These are phyloP conservation scores for Xestia ashworthii DNA, from an alignment of 2,888 invertebrate genomes.

Conservation along the genomic window DNA sequence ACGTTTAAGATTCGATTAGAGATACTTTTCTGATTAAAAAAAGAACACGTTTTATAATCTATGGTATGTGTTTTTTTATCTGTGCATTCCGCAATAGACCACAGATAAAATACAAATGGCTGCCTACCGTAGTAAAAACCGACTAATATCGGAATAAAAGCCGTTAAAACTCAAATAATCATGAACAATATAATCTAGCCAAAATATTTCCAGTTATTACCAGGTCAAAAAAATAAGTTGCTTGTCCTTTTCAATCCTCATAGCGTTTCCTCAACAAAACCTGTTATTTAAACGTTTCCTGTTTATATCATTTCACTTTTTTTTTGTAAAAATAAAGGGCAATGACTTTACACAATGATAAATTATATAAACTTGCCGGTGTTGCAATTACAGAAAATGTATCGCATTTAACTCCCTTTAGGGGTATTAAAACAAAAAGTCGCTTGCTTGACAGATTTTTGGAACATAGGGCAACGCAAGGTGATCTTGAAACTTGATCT, in stretches of 20 bases:
- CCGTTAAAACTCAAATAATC: not conserved
- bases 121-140: not conserved
- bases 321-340: conserved; percentile 44
- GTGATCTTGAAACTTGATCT: not conserved
- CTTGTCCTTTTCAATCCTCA: conserved; percentile 54
- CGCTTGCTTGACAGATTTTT: not conserved
- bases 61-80: conserved; percentile 16
- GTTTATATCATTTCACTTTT: conserved; percentile 52
- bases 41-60: conserved; percentile 1
- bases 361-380: conserved; percentile 47
- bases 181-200: not conserved
- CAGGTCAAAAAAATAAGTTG: conserved; percentile 13
- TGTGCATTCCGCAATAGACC: not conserved
- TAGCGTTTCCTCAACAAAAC: conserved; percentile 62
- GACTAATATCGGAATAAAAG: not conserved
- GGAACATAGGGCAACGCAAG: not conserved
- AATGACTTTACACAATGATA: conserved; percentile 53
- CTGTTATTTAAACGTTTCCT: conserved; percentile 60
- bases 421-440: not conserved
- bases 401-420: conserved; percentile 30
- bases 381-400: conserved; percentile 33
- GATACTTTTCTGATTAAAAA: not conserved
- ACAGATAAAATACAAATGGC: conserved; percentile 1
- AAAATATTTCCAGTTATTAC: conserved; percentile 5
- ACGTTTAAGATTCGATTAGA: conserved; percentile 8